Base-by-base conservation (phyloP, 1,140 invertebrate species). In the Penaeus chinensis region DNA sequence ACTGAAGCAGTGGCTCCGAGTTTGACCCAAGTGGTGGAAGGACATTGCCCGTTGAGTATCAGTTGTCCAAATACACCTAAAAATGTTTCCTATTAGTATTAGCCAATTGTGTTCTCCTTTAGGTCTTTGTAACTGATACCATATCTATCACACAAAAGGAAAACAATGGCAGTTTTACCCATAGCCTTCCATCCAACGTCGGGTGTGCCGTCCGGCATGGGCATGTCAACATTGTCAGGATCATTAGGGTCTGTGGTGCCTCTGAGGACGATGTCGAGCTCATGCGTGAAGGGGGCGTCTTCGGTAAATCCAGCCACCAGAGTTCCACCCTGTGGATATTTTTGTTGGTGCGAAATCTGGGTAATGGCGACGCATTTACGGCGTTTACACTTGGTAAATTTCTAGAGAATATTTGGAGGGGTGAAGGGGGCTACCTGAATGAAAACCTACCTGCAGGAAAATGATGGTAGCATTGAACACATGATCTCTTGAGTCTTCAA, bases 131-230 rank as follows among this genome's bases (percentile, higher is more conserved):
- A 22, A 54, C 42, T 2, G 22, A 3, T 8, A 54, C 27, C 54
- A 47, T 60, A 62, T 32, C 7, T 37, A 37, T 24, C 11, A 54
- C 16, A 13, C 16, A 54, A 11, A 54, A 54, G 8, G 54, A 54
- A 54, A 54, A 54, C 54, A 54, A 11, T 54, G 47, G 47, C 10
- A 10, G 47, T 13, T 54, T 47, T 37, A 89, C 88, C 88, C 19
- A 90, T 74, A 7, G 89, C 86, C 77, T 90, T 90, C 89, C 84
- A 86, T 16, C 89, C 89, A 7, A 90, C 66, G 24, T 85, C 85
- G 13, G 86, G 89, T 20, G 66, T 66, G 19, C 76, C 89, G 19
- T 62, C n/a, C 10, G 77, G 82, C 82, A 85, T 66, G 42, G 89
- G 89, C 79, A 87, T 77, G 60, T 85, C 86, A 32, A 54, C 54